Evolutionary conservation across 2,113 vertebrate genomes (phyloP).

Genomic region (Megaceryle maxima): DNA sequence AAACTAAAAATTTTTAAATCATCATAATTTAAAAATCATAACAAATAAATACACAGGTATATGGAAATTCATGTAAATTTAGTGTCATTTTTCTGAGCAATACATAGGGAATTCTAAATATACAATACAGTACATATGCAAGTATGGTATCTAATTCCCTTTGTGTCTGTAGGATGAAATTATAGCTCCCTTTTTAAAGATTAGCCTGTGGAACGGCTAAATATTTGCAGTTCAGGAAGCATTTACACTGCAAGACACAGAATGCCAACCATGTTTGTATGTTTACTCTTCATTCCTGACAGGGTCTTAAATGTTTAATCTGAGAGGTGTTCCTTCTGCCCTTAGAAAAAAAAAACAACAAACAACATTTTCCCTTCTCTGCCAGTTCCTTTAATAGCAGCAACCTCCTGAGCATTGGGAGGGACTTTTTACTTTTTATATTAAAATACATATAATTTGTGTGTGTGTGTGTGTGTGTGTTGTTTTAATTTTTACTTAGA

Average conservation of each 20-base stretch:
- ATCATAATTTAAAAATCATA: neutral
- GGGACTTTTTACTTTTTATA: neutral
- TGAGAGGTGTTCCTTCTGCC: slow-evolving; percentile 1
- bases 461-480: neutral
- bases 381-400: neutral
- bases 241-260: slow-evolving; percentile 15
- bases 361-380: neutral
- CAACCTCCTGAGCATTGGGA: neutral
- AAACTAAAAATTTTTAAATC: neutral
- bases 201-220: neutral
- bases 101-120: neutral
- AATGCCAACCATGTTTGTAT: slow-evolving; percentile 18
- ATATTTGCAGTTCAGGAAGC: neutral
- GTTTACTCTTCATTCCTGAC: slow-evolving; percentile 27
- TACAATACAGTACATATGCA: neutral
- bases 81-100: neutral
- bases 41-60: neutral
- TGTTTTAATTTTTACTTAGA: slow-evolving; percentile 19
- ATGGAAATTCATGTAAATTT: neutral
- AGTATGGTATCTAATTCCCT: neutral
- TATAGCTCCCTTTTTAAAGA: neutral
- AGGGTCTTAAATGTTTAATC: slow-evolving; percentile 46
- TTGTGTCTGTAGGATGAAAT: neutral
- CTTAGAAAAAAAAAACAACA: neutral
- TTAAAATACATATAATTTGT: neutral